phyloP scores from a whole-genome alignment of 2,888 invertebrate genomes.

The Tolmerus cingulatus region DNA sequence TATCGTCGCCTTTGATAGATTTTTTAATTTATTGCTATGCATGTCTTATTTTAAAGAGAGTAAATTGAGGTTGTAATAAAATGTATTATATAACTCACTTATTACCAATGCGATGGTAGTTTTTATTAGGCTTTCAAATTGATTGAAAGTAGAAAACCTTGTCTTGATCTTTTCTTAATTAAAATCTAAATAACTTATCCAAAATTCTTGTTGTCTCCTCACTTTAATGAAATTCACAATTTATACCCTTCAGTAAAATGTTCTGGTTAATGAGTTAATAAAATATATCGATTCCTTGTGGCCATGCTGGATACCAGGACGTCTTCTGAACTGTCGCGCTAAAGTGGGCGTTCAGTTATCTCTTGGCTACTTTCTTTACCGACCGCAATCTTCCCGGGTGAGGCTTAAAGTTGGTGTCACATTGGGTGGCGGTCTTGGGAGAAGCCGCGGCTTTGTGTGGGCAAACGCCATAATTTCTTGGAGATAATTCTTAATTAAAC shows the following conservation, averaged over 20 bases:
- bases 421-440: not conserved
- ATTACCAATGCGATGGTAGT: too few species aligned
- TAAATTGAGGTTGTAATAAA: not conserved
- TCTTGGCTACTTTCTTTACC: not conserved
- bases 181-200: not conserved
- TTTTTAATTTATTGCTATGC: not conserved
- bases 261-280: not conserved
- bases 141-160: too few species aligned
- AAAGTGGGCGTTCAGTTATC: not conserved
- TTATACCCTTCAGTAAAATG: not conserved
- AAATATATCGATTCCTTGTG: not conserved
- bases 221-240: not conserved
- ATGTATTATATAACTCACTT: not conserved
- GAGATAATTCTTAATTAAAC: not conserved
- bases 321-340: not conserved
- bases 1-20: not conserved
- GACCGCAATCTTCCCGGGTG: not conserved
- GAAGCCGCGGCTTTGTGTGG: not conserved
- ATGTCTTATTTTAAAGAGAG: not conserved
- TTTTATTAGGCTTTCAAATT: too few species aligned
- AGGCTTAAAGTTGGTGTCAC: not conserved
- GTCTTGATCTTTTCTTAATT: not conserved
- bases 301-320: not conserved
- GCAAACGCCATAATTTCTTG: not conserved
- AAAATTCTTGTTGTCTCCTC: not conserved